phyloP scores from a whole-genome alignment of 1,140 invertebrate genomes.

The Zaprionus lachaisei region DNA sequence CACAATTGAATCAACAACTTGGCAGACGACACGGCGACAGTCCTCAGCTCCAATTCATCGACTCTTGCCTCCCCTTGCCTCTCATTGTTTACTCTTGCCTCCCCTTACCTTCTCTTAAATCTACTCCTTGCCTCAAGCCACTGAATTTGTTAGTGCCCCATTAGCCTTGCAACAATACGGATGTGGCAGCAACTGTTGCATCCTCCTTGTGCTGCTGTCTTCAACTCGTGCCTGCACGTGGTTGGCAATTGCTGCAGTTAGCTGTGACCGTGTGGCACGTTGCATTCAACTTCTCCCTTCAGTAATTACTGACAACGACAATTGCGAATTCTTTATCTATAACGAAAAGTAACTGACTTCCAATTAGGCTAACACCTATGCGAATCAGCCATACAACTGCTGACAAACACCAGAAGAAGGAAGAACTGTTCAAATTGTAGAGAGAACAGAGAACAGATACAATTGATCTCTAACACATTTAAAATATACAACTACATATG shows the following conservation, averaged over 20 bases:
- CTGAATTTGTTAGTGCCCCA: slow-evolving; percentile 39
- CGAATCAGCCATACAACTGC: not conserved
- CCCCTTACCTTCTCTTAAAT: no score
- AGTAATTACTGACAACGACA: not conserved
- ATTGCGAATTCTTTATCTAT: not conserved
- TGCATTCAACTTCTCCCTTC: slow-evolving; percentile 26
- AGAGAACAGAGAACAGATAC: no score
- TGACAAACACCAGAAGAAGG: not conserved
- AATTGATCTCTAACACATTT: no score
- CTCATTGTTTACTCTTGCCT: no score
- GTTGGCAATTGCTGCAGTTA: slow-evolving; percentile 20
- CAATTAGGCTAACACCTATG: not conserved
- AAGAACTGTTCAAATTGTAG: not conserved
- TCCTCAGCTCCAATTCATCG: no score
- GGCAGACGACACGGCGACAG: slow-evolving; percentile 27
- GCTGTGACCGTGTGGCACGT: slow-evolving; percentile 24
- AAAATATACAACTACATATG: no score
- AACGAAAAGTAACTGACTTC: not conserved
- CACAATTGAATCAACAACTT: slow-evolving; percentile 47
- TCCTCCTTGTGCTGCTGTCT: slow-evolving; percentile 8
- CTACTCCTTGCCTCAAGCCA: not conserved
- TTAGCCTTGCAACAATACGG: slow-evolving; percentile 6
- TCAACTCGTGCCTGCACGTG: slow-evolving; percentile 15
- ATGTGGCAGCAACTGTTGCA: slow-evolving; percentile 4
- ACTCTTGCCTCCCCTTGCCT: no score